Base-by-base conservation (phyloP, 2,113 vertebrate genomes). In the Gobius niger region DNA sequence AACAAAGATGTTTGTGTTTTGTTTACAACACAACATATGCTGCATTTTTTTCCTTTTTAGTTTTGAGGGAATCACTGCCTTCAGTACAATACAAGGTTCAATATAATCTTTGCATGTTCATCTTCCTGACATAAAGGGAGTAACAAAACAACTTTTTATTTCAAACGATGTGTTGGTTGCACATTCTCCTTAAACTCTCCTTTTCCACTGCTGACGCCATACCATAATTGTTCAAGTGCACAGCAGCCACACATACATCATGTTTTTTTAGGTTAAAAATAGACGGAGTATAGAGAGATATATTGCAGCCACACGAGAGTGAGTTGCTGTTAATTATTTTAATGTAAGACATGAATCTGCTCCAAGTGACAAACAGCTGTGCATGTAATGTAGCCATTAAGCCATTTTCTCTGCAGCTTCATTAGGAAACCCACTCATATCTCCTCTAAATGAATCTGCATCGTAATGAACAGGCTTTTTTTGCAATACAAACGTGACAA, bases 261-360 rank as follows among this genome's bases (percentile, higher is more conserved):
- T 88, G 62, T 70, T 82, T 47, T 74, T 16, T 49, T 62, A 19
- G 54, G 62, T 59, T 66, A 42, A 69, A 61, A 67, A 77, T 44
- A 71, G 42, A 72, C 46, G 64, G 62, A 15, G 63, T 71, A 74
- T 60, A 56, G 77, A 75, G 41, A 51, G 53, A 76, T 65, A 53
- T 76, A 75, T 40, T 47, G 72, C 75, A 59, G 52, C 62, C 62
- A 19, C 63, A 62, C 16, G 46, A 64, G 34, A 76, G 61, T 41
- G 61, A 72, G 73, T 65, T 56, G 68, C 85, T 34, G 1, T 90
- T 82, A 68, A 87, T 89, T 84, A 82, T 75, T 78, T 67, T 72
- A 82, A 86, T 85, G 81, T 70, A n/a, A 66, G 56, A 51, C 60
- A 71, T 46, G 77, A 63, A 70, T 68, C 62, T 67, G 63, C 47